Evolutionary conservation across 2,888 invertebrate genomes (phyloP).

Genomic region (Ephialtes manifestator): DNA sequence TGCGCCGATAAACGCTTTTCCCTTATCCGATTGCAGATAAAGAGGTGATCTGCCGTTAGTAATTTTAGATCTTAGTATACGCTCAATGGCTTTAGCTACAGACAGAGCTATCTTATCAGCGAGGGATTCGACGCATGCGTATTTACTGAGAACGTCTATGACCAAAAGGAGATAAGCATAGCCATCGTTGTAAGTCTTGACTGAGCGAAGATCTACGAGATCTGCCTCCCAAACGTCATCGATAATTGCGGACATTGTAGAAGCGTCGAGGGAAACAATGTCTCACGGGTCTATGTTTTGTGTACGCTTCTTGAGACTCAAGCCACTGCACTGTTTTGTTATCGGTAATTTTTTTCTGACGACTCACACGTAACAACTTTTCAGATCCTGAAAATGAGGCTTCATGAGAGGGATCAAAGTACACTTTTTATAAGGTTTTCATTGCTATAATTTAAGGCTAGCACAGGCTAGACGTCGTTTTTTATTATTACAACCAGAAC

Average conservation of each 20-base stretch:
- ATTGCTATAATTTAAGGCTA: constrained; percentile 27
- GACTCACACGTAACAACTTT: constrained; percentile 36
- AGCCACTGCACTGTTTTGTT: constrained; percentile 9
- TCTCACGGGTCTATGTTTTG: constrained; percentile 53
- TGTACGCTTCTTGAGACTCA: constrained; percentile 57
- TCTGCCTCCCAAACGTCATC: no score
- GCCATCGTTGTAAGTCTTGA: constrained; percentile 63
- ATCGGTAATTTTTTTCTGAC: constrained; percentile 38
- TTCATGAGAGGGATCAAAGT: constrained; percentile 12
- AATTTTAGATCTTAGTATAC: background rate
- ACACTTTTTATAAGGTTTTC: background rate
- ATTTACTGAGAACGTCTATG: constrained; percentile 71
- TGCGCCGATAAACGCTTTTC: no score
- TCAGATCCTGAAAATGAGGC: constrained; percentile 28
- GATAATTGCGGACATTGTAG: constrained; percentile 57
- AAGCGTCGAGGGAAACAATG: constrained; percentile 37
- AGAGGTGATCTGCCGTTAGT: no score
- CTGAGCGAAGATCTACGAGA: no score
- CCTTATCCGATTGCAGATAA: no score
- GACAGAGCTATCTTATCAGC: background rate
- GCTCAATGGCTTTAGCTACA: background rate
- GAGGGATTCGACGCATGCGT: background rate
- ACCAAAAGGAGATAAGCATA: constrained; percentile 67
- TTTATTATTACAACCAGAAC: constrained; percentile 7
- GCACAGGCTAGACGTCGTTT: constrained; percentile 20